Evolutionary conservation across 2,113 vertebrate species (phyloP), one percentile per base, ranked within the genome.

Genomic region (Phoxinus phoxinus): DNA sequence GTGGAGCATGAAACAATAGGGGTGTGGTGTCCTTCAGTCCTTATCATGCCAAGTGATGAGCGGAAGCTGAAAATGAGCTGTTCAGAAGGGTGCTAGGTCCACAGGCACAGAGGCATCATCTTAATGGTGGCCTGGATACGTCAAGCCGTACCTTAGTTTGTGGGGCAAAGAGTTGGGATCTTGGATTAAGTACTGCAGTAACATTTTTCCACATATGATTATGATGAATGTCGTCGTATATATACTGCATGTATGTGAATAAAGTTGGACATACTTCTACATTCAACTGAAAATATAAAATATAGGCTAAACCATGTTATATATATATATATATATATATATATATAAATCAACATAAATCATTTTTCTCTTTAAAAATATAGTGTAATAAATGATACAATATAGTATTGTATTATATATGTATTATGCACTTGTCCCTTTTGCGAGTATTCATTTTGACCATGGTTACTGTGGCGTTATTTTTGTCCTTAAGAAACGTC

Each of bases 121-220:
- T 51, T 51, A 75, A 75, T 75, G 73, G 73, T 75, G 73, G 25
- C 73, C 73, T 75, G 46, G 25, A 75, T 75, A 75, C 30, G 73
- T 51, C 73, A 75, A 17, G 44, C 23, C 19, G 46, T 75, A 51
- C 73, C 65, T 69, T n/a, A n/a, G n/a, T n/a, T 69, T 69, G 65
- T 35, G 30, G 17, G 30, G 65, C 65, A 21, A 35, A 35, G 65
- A 35, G 15, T 19, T 67, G 30, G 7, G 7, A 8, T 21, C 65
- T 17, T 69, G 30, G 65, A 69, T 69, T 35, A 35, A 21, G 65
- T 69, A 21, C 17, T 21, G 17, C 30, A 21, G 30, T 69, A 69
- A 69, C 15, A 67, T 67, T 67, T 67, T 10, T 41, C 59, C 59
- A 63, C 61, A 30, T 13, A 4, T 17, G 25, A 65, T 65, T 65